These are phyloP conservation scores for Odontamblyopus rebecca DNA, from an alignment of 2,797 vertebrate genomes.

Conservation along the genomic window DNA sequence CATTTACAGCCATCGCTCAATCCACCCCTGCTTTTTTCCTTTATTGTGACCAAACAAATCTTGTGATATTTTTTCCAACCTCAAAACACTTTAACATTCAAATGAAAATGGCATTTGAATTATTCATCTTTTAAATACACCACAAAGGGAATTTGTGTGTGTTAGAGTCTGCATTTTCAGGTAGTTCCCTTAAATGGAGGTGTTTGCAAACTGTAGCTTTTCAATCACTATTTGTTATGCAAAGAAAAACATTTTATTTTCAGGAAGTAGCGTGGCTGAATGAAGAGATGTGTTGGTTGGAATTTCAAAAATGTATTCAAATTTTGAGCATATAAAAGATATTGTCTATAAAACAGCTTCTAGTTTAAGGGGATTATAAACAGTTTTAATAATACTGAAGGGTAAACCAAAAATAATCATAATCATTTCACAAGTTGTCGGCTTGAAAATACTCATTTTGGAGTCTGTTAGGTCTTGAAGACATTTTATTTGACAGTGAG, in stretches of 20 bases:
- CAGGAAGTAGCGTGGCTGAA: neutral
- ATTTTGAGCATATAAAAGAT: neutral
- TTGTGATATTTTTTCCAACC: constrained; percentile 20
- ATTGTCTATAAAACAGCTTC: neutral
- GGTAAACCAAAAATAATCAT: constrained; percentile 9
- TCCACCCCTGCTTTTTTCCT: constrained; percentile 51
- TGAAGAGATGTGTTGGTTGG: neutral
- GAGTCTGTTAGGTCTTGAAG: neutral
- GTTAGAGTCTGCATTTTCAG: constrained; percentile 16
- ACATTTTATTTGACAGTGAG: constrained; percentile 19
- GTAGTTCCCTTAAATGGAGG: neutral
- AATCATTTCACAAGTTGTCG: neutral
- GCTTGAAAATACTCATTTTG: neutral
- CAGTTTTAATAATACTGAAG: constrained; percentile 1
- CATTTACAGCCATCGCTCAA: constrained; percentile 77
- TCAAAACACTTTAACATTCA: constrained; percentile 24
- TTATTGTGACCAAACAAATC: constrained; percentile 51
- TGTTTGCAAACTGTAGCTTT: constrained; percentile 5
- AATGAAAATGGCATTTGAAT: constrained; percentile 32
- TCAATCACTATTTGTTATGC: neutral
- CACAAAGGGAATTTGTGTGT: constrained; percentile 7
- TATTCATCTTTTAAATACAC: constrained; percentile 12
- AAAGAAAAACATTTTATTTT: constrained; percentile 21
- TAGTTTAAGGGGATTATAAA: constrained; percentile 1
- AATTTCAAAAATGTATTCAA: constrained; percentile 6